Evolutionary conservation across 2,888 invertebrate species (phyloP), one percentile per base, ranked within the genome.

Genomic region (Ornithoptera priamus): DNA sequence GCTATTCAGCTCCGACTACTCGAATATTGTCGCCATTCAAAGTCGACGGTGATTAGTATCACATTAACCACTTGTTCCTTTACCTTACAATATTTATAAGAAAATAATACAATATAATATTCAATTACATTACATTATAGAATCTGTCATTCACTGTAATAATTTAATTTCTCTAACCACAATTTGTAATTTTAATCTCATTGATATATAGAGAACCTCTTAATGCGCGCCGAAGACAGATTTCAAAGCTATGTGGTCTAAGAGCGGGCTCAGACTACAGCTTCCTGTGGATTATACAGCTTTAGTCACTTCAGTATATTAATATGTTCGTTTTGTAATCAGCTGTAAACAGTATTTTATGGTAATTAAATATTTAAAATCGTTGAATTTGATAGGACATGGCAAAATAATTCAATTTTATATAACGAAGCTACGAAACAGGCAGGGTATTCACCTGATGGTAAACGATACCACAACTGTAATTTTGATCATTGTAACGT

Each of bases 221-320:
- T 76, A 77, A 72, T 70, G 65, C 67, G 68, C 72, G 58, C 60
- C 66, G 76, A 75, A 72, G 78, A 78, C 73, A 74, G 78, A 77
- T 69, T 50, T 22, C 63, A 53, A 42, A 56, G 67, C 59, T 67
- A 63, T 62, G 30, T 42, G 59, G 15, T 58, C 46, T 53, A 58
- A 70, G 58, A 66, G 62, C 59, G 5, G 62, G 42, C 65, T 46
- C 58, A 68, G 53, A 69, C 62, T 46, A 18, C 56, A 53, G 67
- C 62, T 58, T 36, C 36, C 36, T 30, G 24, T 20, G 39, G 58
- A 58, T 63, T 57, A 68, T 62, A 7, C 7, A 56, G 56, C n/a
- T 6, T 68, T 53, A 65, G 36, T 58, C 18, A 50, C 5, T 50
- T 50, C 18, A 50, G 17, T 17, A 3, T 50, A 50, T 17, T 5